These are phyloP conservation scores for Aptenodytes forsteri DNA, from an alignment of 2,113 vertebrate genomes.

Conservation along the genomic window DNA sequence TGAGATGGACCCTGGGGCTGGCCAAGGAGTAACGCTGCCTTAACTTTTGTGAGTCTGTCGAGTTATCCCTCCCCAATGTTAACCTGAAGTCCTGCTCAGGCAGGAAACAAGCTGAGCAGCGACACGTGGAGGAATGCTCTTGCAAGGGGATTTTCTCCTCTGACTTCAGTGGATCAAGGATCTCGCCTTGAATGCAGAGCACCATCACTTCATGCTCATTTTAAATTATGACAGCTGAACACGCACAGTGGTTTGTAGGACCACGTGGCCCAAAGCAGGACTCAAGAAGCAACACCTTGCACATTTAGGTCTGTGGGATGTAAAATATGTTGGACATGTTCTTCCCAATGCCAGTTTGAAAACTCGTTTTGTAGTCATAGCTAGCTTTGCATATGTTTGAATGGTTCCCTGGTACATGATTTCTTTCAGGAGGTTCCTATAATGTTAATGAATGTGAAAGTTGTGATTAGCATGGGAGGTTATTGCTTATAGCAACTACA, in stretches of 20 bases:
- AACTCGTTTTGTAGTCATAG: background rate
- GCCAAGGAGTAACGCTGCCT: background rate
- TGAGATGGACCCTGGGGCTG: background rate
- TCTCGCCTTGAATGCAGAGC: background rate
- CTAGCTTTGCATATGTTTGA: background rate
- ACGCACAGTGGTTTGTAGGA: background rate
- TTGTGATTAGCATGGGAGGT: constrained; percentile 35
- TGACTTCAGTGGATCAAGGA: background rate
- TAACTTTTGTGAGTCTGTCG: background rate
- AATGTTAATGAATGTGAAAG: constrained; percentile 18
- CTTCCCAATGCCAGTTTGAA: background rate
- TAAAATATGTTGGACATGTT: background rate
- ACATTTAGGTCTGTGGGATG: background rate
- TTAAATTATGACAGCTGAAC: background rate
- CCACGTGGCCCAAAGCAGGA: background rate
- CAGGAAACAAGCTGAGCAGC: background rate
- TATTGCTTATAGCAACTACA: constrained; percentile 31
- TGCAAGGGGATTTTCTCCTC: background rate
- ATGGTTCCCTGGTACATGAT: background rate
- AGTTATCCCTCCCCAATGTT: background rate
- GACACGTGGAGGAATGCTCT: background rate
- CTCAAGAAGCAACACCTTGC: background rate
- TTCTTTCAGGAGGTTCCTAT: constrained; percentile 6
- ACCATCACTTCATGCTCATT: background rate
- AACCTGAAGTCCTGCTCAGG: background rate